Evolutionary conservation across 2,113 vertebrate species (phyloP).

Genomic region (Pterocles burchelli): DNA sequence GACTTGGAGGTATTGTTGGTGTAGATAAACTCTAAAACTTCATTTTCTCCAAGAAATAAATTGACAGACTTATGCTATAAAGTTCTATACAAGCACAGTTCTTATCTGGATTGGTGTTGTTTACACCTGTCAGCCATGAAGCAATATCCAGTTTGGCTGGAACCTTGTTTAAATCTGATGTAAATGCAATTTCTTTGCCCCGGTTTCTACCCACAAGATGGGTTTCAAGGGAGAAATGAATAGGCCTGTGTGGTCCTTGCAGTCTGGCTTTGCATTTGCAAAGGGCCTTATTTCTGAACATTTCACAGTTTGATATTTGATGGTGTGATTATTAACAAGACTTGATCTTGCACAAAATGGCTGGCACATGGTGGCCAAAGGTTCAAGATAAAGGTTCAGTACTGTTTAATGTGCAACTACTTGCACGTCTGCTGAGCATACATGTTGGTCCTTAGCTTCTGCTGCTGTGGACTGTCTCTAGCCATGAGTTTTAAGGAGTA

Average conservation of each 20-base stretch:
- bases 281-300: neutral
- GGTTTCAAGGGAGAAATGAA: neutral
- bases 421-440: neutral
- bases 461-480: neutral
- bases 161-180: neutral
- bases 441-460: neutral
- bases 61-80: neutral
- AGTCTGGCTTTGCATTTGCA: neutral
- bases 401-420: neutral
- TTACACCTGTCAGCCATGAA: neutral
- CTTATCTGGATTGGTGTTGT: neutral
- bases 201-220: neutral
- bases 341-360: neutral
- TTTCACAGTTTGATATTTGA: neutral
- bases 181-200: neutral
- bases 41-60: neutral
- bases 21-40: neutral
- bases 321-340: constrained; percentile 16
- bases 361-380: neutral
- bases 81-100: neutral
- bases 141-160: neutral
- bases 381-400: neutral
- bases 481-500: neutral
- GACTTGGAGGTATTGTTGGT: neutral
- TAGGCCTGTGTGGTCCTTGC: neutral